Percentiles rank a stretch among this genome's conserved stretches.
phyloP scores from a whole-genome alignment of 2,113 vertebrate species.

The Chamaetylas fuelleborni region DNA sequence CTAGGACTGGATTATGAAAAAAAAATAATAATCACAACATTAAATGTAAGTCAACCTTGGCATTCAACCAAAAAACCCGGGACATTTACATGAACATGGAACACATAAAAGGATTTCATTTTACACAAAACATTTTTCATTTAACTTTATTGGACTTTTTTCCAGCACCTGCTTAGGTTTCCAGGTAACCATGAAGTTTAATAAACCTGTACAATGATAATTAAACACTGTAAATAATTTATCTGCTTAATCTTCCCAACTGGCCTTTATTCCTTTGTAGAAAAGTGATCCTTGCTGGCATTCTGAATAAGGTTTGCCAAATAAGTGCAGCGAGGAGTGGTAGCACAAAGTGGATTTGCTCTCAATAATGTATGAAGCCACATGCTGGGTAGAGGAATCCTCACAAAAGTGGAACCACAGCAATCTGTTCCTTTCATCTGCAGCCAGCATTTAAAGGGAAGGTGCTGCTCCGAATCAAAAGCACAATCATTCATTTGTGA shows the following conservation, averaged over 20 bases:
- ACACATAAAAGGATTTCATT: slow-evolving; percentile 43
- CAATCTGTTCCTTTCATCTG: slow-evolving; percentile 79
- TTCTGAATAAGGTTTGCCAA: slow-evolving; percentile 63
- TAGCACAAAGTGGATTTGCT: slow-evolving; percentile 73
- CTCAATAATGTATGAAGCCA: slow-evolving; percentile 72
- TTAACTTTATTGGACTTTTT: slow-evolving; percentile 54
- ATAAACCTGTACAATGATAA: slow-evolving; percentile 74
- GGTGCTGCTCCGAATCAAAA: slow-evolving; percentile 76
- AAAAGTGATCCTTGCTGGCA: slow-evolving; percentile 65
- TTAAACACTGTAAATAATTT: slow-evolving; percentile 78
- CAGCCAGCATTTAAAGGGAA: slow-evolving; percentile 61
- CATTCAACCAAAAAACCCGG: not conserved
- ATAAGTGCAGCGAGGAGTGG: slow-evolving; percentile 45
- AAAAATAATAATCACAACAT: slow-evolving; percentile 26
- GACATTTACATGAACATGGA: slow-evolving; percentile 32
- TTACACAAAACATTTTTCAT: slow-evolving; percentile 39
- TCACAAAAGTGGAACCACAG: slow-evolving; percentile 72
- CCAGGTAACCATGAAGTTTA: slow-evolving; percentile 75
- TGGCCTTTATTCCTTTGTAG: slow-evolving; percentile 33
- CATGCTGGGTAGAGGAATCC: slow-evolving; percentile 67
- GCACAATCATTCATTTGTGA: slow-evolving; percentile 82
- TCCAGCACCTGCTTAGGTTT: slow-evolving; percentile 45
- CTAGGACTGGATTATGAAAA: slow-evolving; percentile 24
- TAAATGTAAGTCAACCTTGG: slow-evolving; percentile 30
- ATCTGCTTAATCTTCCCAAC: slow-evolving; percentile 71